Evolutionary conservation across 1,140 invertebrate species (phyloP).

Genomic region (Drosophila seguyi): DNA sequence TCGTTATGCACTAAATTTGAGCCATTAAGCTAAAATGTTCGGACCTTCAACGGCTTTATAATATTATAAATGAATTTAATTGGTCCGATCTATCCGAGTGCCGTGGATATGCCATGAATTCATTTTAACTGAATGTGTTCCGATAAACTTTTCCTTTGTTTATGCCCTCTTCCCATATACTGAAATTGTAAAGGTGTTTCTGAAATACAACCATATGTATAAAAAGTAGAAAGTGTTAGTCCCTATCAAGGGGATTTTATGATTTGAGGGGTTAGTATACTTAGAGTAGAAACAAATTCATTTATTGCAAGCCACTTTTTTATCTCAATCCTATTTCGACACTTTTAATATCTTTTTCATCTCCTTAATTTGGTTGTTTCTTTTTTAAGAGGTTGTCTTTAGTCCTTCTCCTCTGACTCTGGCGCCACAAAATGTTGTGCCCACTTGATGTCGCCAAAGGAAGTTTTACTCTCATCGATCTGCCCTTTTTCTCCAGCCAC

Average conservation of each 20-base stretch:
- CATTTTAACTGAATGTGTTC: too few relatives aligned
- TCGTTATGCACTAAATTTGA: too few relatives aligned
- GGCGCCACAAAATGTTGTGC: conserved; percentile 43
- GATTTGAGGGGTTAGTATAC: neutral
- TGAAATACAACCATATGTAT: too few relatives aligned
- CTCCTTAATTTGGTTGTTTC: neutral
- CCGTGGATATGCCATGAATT: too few relatives aligned
- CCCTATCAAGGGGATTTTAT: neutral
- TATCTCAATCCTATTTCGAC: neutral
- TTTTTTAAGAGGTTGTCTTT: neutral
- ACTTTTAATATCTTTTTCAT: neutral
- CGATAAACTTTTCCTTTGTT: too few relatives aligned
- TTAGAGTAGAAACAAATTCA: conserved; percentile 27
- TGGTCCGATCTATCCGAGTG: too few relatives aligned
- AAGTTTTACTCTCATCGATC: conserved; percentile 31
- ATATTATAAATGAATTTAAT: too few relatives aligned
- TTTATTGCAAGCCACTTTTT: neutral
- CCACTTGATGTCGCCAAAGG: conserved; percentile 33
- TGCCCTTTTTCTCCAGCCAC: neutral
- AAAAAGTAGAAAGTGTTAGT: neutral
- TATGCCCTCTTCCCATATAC: too few relatives aligned
- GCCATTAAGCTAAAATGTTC: too few relatives aligned
- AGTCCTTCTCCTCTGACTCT: conserved; percentile 7
- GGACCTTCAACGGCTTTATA: too few relatives aligned
- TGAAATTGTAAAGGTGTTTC: too few relatives aligned